Evolutionary conservation across 2,113 vertebrate species (phyloP).

Genomic region (Pelusios castaneus): DNA sequence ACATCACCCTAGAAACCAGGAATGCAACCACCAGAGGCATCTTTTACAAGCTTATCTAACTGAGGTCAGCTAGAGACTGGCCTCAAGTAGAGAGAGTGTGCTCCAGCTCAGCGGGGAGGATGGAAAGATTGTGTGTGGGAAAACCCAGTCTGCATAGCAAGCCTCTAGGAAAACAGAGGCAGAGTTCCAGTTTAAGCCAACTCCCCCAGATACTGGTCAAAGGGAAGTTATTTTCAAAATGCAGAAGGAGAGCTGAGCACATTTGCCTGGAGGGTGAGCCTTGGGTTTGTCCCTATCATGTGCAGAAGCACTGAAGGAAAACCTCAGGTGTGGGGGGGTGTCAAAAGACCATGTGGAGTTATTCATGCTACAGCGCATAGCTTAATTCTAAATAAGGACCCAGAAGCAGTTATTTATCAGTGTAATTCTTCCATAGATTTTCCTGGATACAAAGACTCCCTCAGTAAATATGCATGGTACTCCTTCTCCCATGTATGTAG

Average conservation of each 20-base stretch:
- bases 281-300: background rate
- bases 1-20: slow-evolving; percentile 34
- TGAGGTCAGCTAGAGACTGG: background rate
- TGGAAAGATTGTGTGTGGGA: background rate
- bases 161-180: background rate
- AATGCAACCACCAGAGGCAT: background rate
- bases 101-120: rapidly evolving
- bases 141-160: background rate
- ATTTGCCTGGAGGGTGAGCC: background rate
- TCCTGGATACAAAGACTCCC: slow-evolving; percentile 9
- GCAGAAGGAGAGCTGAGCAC: rapidly evolving
- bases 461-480: rapidly evolving
- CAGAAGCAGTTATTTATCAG: background rate
- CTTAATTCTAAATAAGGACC: background rate
- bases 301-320: background rate
- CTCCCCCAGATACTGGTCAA: background rate
- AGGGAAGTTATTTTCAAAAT: background rate
- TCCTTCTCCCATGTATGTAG: background rate
- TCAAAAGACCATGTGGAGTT: slow-evolving; percentile 36
- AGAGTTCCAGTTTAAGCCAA: background rate
- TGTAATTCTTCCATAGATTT: background rate
- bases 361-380: background rate
- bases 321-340: slow-evolving; percentile 47
- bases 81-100: background rate
- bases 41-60: background rate